Base-by-base conservation (phyloP, 1,140 invertebrate species). In the Trichonephila inaurata region DNA sequence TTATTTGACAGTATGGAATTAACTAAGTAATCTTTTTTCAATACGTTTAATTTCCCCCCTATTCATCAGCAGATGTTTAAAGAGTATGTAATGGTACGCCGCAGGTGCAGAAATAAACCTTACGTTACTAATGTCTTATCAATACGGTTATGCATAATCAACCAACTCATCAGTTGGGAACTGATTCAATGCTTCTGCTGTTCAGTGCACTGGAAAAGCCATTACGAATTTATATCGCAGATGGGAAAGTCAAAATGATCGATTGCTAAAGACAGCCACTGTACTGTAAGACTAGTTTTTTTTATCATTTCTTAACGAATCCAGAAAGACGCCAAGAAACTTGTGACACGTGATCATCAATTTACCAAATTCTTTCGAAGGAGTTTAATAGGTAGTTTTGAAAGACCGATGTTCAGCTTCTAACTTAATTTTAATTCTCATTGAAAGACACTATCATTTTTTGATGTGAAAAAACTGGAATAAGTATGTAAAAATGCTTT, bases 211-310 rank as follows among this genome's bases (percentile, higher is more conserved):
- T 85, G 51, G 51, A 85, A 85, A 85, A 85, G 83, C 58, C 83
- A 85, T 85, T 61, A 61, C 83, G 83, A 85, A 85, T 85, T 58
- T 85, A 58, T 85, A 51, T 85, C 83, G 51, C 44, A 85, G 83
- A 85, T 85, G 24, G 58, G 58, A 85, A 85, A 85, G 83, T 60
- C 83, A 85, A 85, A 85, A 60, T 85, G 83, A 85, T 85, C 83
- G 83, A 85, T 85, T 58, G 83, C 16, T 21, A 8, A 21, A 85
- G 83, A 28, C 58, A 85, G 83, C 51, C 83, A 85, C 83, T 28
- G 83, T 21, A 60, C 83, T 85, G 83, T 85, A 60, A 51, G n/a
- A 60, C n/a, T 12, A 61, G 81, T 21, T 24, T 85, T 85, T 85
- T 60, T 58, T 60, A 58, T 28, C 40, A 18, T 28, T 60, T 58